Evolutionary conservation across 2,797 vertebrate species (phyloP), one percentile per base, ranked within the genome.

Genomic region (Helostoma temminkii): DNA sequence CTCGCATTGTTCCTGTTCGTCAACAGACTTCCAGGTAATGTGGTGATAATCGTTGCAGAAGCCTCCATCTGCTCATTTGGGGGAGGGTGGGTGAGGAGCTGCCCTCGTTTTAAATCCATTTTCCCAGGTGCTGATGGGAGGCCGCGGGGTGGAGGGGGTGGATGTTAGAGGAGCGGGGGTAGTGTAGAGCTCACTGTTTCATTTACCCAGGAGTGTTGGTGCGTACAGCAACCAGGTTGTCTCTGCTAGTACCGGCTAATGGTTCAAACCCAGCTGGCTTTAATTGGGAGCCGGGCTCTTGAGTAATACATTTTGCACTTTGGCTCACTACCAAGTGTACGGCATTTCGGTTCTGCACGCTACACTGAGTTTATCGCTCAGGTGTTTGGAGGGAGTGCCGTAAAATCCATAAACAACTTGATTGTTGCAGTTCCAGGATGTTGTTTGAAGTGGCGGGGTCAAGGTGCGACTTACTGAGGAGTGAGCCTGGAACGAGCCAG

Each of bases 21-120:
- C 93, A 91, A 90, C 92, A 92, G 84, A 89, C 90, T 90, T 81
- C 61, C 92, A 94, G 93, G 93, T 94, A 94, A 93, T 93, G 92
- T 83, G 88, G 89, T 78, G 85, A 92, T 93, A 91, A 94, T 93
- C 80, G 86, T 71, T 85, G 79, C 54, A 61, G 86, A 90, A 82
- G 86, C 88, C 73, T 91, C 92, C 92, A 93, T 94, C 92, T 94
- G 93, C 89, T 94, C 89, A 34, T 78, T 81, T 68, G 61, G 71
- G 54, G 74, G 59, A 24, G 49, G 56, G 26, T 14, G 34, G 67
- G 19, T 32, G 66, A 63, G 79, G 68, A 58, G 72, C 52, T 72
- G 84, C 79, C 84, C 90, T 87, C 79, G 78, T 91, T 91, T 87
- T 82, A 87, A 88, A 90, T 90, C 83, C 86, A 88, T 92, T 91